Base-by-base conservation (phyloP, 2,113 vertebrate species). In the Corythoichthys haematopterus region DNA sequence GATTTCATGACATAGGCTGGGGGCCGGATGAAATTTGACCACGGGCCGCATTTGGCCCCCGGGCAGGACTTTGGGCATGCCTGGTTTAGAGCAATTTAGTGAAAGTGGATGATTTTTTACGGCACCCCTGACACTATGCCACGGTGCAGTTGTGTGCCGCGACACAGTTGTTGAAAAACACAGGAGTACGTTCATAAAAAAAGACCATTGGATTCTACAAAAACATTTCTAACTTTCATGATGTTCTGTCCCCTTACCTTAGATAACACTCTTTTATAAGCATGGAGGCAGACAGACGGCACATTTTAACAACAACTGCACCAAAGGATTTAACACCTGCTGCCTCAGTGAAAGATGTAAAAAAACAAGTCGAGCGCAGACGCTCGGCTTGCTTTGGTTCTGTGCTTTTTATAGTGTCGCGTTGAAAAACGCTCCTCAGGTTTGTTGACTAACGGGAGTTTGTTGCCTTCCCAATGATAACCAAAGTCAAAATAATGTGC, bases 241-340 rank as follows among this genome's bases (percentile, higher is more conserved):
- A 5, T 13, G 55, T 64, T 35, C 43, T 46, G 35, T 56, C 43
- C 13, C 2, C 40, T 13, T n/a, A 64, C 11, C 20, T 40, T 56
- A 11, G 10, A 43, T 45, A 45, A 62, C 45, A 37, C 8, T n/a
- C 46, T 64, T n/a, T 48, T 4, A 51, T 53, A 48, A 50, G 50
- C 5, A 0, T 7, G 50, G 51, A 56, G 5, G 28, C 45, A 67
- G 58, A 47, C 51, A 62, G 75, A 43, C 53, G 65, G 14, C 51
- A 37, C 71, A 52, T 74, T 76, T 70, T 55, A 6, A 46, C 38
- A 70, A 74, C 38, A 63, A 20, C 60, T 74, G 51, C 66, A 70
- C 38, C 59, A 40, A 55, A 69, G 20, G 51, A 68, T 47, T 75
- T 77, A 71, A 70, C 82, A 84, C 82, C 76, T 79, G 74, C 80